These are phyloP conservation scores for Heliconius cydno DNA, from an alignment of 2,888 invertebrate species.

Conservation along the genomic window DNA sequence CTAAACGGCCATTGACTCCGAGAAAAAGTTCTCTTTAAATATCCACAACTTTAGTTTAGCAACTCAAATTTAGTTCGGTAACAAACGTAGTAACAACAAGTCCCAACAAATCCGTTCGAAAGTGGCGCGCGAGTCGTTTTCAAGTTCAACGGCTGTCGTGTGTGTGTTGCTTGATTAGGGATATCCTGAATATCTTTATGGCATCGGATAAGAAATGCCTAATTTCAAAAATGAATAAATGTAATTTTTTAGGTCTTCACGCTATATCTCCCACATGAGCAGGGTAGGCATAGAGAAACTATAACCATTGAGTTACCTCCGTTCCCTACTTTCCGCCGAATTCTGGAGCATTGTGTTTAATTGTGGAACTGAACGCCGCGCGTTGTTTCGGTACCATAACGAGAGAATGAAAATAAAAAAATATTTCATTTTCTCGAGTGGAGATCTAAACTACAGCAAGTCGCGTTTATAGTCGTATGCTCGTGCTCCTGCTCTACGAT, in stretches of 20 bases:
- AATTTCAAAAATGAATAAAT: neutral
- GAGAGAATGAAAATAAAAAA: too few species aligned
- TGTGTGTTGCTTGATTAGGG: slow-evolving; percentile 42
- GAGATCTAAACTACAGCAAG: too few species aligned
- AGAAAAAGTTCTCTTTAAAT: slow-evolving; percentile 84
- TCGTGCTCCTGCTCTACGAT: too few species aligned
- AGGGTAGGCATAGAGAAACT: too few species aligned
- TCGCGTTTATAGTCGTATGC: too few species aligned
- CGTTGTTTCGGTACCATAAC: too few species aligned
- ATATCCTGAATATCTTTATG: slow-evolving; percentile 35
- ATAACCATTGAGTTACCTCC: too few species aligned
- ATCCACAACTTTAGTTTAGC: slow-evolving; percentile 82
- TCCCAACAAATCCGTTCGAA: slow-evolving; percentile 77
- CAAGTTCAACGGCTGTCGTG: slow-evolving; percentile 69
- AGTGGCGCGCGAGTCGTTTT: slow-evolving; percentile 82
- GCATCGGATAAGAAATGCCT: neutral
- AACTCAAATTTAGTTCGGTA: slow-evolving; percentile 83
- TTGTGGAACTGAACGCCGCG: too few species aligned
- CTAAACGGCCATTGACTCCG: slow-evolving; percentile 82
- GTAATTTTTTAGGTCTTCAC: neutral
- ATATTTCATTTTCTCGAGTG: too few species aligned
- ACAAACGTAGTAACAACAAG: slow-evolving; percentile 82
- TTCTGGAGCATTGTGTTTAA: too few species aligned
- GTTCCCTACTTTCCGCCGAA: too few species aligned
- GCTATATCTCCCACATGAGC: too few species aligned